A percentile compares a stretch with the other conserved stretches of the same genome.
Conservation (phyloP, 1,140 invertebrate species). For the Yoshiicerus persimilis region DNA sequence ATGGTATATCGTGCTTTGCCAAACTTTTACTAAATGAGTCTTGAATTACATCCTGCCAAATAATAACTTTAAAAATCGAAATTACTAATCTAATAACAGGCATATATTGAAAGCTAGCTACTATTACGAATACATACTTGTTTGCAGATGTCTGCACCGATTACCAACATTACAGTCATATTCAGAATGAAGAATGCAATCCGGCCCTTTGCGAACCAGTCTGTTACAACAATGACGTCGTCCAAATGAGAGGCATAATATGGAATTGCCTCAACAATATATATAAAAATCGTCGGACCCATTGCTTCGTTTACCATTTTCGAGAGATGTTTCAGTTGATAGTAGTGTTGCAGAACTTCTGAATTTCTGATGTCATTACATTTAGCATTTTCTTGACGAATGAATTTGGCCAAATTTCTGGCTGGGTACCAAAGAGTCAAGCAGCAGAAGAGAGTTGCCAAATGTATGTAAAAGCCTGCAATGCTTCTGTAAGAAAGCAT, state of each 20-base stretch:
- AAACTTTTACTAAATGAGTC: no score
- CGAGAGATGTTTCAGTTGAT: background rate
- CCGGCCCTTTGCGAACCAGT: background rate
- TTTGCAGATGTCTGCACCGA: background rate
- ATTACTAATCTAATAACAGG: no score
- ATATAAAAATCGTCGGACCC: background rate
- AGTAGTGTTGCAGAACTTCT: background rate
- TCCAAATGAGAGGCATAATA: constrained; percentile 7
- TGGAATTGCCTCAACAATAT: background rate
- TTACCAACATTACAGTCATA: background rate
- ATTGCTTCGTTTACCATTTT: background rate
- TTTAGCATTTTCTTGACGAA: background rate
- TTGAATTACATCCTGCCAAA: no score
- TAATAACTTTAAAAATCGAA: no score
- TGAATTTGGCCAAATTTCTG: background rate
- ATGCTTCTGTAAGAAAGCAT: background rate
- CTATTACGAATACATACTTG: background rate
- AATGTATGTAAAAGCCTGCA: background rate
- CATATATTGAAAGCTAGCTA: no score
- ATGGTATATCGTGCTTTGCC: no score
- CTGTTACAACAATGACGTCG: background rate
- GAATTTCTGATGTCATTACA: background rate
- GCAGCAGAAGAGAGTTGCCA: background rate
- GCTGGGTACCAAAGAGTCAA: background rate
- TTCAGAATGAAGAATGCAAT: background rate